Evolutionary conservation across 2,888 invertebrate species (phyloP).

Genomic region (Pemphredon lugubris): DNA sequence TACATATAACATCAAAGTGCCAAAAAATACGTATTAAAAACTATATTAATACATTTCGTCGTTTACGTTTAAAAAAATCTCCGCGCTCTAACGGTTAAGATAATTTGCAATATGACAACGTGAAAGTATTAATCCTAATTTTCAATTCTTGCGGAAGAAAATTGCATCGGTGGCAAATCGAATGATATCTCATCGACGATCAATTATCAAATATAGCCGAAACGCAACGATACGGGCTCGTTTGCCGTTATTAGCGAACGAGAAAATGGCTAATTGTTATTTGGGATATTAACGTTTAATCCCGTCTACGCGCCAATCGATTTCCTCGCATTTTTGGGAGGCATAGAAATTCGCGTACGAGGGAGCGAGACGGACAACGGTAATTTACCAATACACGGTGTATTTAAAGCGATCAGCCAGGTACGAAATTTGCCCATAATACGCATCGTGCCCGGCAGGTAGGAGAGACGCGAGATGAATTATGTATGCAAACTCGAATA

Average conservation of each 20-base stretch:
- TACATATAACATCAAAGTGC: no score
- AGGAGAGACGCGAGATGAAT: slow-evolving; percentile 28
- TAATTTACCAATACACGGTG: slow-evolving; percentile 1
- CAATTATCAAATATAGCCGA: no score
- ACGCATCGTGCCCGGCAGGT: slow-evolving; percentile 8
- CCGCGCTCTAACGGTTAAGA: no score
- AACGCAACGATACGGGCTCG: no score
- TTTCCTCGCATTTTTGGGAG: neutral
- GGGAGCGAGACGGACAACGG: neutral
- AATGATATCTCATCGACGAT: no score
- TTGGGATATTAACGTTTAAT: slow-evolving; percentile 17
- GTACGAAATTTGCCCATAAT: slow-evolving; percentile 36
- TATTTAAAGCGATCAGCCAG: slow-evolving; percentile 18
- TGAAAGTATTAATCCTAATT: no score
- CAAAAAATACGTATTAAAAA: no score
- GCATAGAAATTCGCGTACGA: neutral
- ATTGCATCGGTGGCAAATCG: no score
- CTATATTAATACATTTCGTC: no score
- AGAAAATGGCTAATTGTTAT: slow-evolving; percentile 16
- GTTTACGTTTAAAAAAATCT: no score
- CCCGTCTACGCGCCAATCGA: neutral
- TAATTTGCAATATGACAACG: no score
- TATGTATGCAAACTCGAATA: slow-evolving; percentile 41
- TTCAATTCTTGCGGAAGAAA: no score
- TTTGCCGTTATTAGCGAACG: slow-evolving; percentile 9